Evolutionary conservation across 2,888 invertebrate genomes (phyloP), one percentile per base, ranked within the genome.

Genomic region (Teinopalpus imperialis): DNA sequence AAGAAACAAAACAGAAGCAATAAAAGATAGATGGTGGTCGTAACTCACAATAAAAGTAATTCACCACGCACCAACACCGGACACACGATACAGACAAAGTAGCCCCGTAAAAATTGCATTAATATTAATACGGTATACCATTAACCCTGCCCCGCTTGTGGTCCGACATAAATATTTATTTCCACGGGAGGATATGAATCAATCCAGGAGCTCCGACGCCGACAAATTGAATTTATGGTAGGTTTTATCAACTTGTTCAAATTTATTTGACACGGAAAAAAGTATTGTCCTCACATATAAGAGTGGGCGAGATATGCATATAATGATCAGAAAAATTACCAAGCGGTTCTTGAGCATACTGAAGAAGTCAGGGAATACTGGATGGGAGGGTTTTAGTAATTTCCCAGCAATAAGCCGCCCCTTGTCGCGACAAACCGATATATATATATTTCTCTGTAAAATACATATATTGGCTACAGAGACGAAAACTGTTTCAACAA

Each of bases 71-170:
- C 24, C 13, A 10, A 30, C 27, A 18, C 7, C 18, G 37, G 18
- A 14, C 8, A 30, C 24, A 16, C 10, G 7, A 39, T n/a, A 36
- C 8, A 16, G 21, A 27, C 32, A 53, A 52, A 53, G 49, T 51
- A 55, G 56, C 54, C 56, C 43, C 43, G 53, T 53, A 53, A 54
- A 52, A 57, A 43, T 53, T 58, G 48, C 52, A 66, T 64, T 59
- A 64, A 64, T 64, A 64, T 66, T 63, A 57, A 66, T 64, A 53
- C 53, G 47, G 56, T 49, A 61, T 56, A 45, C 37, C 49, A 53
- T 57, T 60, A 56, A 53, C 54, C 52, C 43, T 46, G 52, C 8
- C 21, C n/a, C 21, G 21, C 14, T 7, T 1, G 7, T 13, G 29
- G n/a, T n/a, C 12, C 3, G n/a, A 2, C 31, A 35, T 44, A 24